Conservation (phyloP, 2,797 vertebrate species). For the Uromys caudimaculatus region DNA sequence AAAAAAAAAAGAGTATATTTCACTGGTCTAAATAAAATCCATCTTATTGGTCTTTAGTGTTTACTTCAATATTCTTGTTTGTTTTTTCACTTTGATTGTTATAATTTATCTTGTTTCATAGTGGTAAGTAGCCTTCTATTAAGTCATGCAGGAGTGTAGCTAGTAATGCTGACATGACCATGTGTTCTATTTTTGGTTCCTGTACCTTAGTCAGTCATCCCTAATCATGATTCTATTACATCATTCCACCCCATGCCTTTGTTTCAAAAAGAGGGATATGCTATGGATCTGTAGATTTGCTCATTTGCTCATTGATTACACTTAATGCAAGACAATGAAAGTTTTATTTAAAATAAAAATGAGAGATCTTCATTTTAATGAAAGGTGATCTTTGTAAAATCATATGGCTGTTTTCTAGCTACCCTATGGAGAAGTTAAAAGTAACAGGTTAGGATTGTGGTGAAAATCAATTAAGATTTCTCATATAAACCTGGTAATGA, state of each 20-base stretch:
- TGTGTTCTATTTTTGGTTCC: not conserved
- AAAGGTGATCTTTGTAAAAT: not conserved
- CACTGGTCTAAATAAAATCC: not conserved
- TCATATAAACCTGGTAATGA: not conserved
- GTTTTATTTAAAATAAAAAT: conserved; percentile 46
- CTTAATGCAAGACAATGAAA: not conserved
- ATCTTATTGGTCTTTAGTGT: not conserved
- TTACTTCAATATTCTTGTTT: not conserved
- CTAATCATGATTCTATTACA: not conserved
- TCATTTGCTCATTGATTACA: not conserved
- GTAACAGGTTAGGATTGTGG: not conserved
- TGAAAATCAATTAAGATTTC: not conserved
- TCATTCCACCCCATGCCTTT: not conserved
- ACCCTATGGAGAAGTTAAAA: not conserved
- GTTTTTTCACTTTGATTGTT: not conserved
- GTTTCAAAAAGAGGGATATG: not conserved
- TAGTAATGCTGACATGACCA: not conserved
- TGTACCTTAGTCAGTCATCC: not conserved
- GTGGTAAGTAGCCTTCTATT: not conserved
- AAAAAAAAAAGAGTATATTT: not conserved
- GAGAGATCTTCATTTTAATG: not conserved
- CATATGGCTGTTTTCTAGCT: not conserved
- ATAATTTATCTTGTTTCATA: not conserved
- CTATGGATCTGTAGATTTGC: not conserved
- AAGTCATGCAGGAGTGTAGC: not conserved